Conservation (phyloP, 2,797 vertebrate genomes). For the Schizothorax lantsangensis region DNA sequence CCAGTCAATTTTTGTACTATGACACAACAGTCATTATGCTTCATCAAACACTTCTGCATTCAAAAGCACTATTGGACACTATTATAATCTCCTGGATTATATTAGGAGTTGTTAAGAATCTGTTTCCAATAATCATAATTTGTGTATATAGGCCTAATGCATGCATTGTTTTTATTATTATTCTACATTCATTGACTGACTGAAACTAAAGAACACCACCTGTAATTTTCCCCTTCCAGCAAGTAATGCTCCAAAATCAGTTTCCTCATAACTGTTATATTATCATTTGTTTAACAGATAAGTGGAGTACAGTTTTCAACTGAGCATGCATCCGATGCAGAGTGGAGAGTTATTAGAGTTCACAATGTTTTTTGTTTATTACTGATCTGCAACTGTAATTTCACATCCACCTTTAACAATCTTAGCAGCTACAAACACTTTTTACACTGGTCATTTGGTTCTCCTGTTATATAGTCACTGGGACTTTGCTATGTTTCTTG, state of each 20-base stretch:
- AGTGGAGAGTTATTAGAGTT: conserved; percentile 1
- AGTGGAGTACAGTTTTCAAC: not conserved
- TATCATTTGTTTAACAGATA: not conserved
- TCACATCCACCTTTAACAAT: not conserved
- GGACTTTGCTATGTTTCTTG: conserved; percentile 44
- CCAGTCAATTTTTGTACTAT: no score
- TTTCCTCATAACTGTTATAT: not conserved
- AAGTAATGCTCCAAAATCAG: not conserved
- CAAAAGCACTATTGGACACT: not conserved
- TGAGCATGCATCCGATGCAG: not conserved
- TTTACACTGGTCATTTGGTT: not conserved
- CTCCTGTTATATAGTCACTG: not conserved
- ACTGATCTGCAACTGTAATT: not conserved
- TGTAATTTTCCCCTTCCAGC: not conserved
- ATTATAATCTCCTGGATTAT: not conserved
- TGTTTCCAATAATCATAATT: not conserved
- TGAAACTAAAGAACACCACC: not conserved
- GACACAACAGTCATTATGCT: no score
- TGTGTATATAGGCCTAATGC: not conserved
- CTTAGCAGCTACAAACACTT: not conserved
- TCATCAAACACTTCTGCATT: not conserved
- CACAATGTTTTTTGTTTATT: not conserved
- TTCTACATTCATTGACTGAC: not conserved
- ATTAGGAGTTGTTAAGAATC: not conserved
- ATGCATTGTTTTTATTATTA: not conserved